These are phyloP conservation scores for Borostomias antarcticus DNA, from an alignment of 2,797 vertebrate species.

Conservation along the genomic window DNA sequence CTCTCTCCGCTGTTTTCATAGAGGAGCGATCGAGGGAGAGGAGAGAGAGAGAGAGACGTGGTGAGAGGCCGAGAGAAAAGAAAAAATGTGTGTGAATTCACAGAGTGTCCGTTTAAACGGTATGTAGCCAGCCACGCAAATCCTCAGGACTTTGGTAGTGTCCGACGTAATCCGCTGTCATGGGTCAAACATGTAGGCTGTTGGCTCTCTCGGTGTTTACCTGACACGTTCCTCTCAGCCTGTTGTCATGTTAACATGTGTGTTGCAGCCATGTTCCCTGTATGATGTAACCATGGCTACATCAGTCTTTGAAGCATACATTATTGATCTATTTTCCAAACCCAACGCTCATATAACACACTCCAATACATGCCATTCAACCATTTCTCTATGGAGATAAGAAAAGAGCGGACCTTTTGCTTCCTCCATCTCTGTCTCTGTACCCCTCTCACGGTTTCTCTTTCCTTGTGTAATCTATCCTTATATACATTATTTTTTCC, in stretches of 20 bases:
- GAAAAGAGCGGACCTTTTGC: background rate
- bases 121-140: too few species aligned
- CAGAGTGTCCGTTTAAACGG: too few species aligned
- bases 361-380: background rate
- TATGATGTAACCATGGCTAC: conserved; percentile 29
- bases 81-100: background rate
- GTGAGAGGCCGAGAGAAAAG: background rate
- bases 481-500: background rate
- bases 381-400: background rate
- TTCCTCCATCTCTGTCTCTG: too few species aligned
- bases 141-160: too few species aligned
- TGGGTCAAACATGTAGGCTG: background rate
- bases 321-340: conserved; percentile 66
- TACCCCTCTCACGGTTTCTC: background rate
- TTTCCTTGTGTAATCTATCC: background rate
- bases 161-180: background rate
- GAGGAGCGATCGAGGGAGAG: background rate
- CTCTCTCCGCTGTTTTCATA: background rate
- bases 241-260: conserved; percentile 15
- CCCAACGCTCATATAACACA: conserved; percentile 14
- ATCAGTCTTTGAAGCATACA: conserved; percentile 43
- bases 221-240: conserved; percentile 6
- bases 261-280: conserved; percentile 5
- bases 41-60: background rate
- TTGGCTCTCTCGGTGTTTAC: background rate